Evolutionary conservation across 2,797 vertebrate species (phyloP).

Genomic region (Rhadinocentrus ornatus): DNA sequence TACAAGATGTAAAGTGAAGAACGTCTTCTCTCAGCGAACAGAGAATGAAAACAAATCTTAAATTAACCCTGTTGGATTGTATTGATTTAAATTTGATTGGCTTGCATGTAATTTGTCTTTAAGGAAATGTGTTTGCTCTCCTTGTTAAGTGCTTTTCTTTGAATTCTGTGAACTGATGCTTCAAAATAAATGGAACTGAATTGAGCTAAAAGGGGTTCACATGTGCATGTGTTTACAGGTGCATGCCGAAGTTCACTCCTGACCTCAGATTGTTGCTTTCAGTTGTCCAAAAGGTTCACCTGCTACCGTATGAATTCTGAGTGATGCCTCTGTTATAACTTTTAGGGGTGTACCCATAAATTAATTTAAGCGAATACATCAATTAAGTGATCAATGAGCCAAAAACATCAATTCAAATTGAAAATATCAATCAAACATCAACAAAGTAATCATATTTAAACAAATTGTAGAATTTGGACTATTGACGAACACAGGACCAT

Average conservation of each 20-base stretch:
- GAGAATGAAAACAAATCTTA: neutral
- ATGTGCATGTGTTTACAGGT: too few relatives aligned
- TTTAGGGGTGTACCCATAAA: neutral
- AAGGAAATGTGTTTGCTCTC: neutral
- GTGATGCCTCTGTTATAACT: too few relatives aligned
- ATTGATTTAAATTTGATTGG: neutral
- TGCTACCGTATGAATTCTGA: neutral
- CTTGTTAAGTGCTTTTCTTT: neutral
- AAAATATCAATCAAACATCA: too few relatives aligned
- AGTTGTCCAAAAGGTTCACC: neutral
- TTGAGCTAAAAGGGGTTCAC: neutral
- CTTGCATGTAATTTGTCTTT: neutral
- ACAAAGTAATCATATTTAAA: too few relatives aligned
- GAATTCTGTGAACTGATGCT: neutral
- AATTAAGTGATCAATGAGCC: neutral
- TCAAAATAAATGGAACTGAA: neutral
- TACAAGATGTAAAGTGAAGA: neutral
- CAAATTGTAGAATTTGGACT: too few relatives aligned
- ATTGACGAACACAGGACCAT: too few relatives aligned
- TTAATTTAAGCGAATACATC: neutral
- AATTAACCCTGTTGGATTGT: neutral
- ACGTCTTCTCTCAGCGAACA: neutral
- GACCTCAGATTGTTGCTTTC: neutral
- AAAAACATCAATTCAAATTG: neutral
- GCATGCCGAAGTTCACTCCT: neutral